Evolutionary conservation across 92 coral and sea anemone species (phyloP).

Genomic region (Porites lobata): DNA sequence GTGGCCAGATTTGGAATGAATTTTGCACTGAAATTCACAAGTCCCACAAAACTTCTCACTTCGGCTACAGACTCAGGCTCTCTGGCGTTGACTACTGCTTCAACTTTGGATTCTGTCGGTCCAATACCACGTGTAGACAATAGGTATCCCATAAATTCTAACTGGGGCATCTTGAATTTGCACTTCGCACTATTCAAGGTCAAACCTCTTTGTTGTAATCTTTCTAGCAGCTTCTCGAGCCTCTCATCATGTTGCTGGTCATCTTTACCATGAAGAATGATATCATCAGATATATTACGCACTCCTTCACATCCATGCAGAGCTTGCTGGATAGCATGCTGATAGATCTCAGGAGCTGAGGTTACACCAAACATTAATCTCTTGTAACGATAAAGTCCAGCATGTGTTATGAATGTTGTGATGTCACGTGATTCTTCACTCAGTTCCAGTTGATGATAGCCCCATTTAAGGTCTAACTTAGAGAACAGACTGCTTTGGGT

Average conservation of each 20-base stretch:
- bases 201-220: slow-evolving; percentile 40
- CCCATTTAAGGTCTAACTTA: slow-evolving; percentile 37
- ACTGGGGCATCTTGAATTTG: slow-evolving; percentile 25
- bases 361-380: no score
- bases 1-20: slow-evolving; percentile 66
- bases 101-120: slow-evolving; percentile 30
- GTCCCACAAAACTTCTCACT: slow-evolving; percentile 55
- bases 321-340: no score
- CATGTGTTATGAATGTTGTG: no score
- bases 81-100: slow-evolving; percentile 45
- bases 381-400: no score
- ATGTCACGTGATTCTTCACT: no score
- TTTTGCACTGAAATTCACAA: slow-evolving; percentile 34
- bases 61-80: slow-evolving; percentile 44
- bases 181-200: slow-evolving; percentile 53
- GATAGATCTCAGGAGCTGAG: no score
- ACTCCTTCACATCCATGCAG: no score
- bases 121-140: slow-evolving; percentile 43
- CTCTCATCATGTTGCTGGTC: slow-evolving; percentile 35
- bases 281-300: slow-evolving; percentile 29
- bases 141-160: slow-evolving; percentile 35
- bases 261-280: slow-evolving; percentile 34
- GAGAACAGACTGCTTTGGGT: slow-evolving; percentile 46
- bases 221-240: slow-evolving; percentile 33
- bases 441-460: no score